A percentile compares a stretch with the other conserved stretches of the same genome.
phyloP scores from a whole-genome alignment of 37 sponge, comb jelly and placozoan species.

The Bolinopsis microptera region DNA sequence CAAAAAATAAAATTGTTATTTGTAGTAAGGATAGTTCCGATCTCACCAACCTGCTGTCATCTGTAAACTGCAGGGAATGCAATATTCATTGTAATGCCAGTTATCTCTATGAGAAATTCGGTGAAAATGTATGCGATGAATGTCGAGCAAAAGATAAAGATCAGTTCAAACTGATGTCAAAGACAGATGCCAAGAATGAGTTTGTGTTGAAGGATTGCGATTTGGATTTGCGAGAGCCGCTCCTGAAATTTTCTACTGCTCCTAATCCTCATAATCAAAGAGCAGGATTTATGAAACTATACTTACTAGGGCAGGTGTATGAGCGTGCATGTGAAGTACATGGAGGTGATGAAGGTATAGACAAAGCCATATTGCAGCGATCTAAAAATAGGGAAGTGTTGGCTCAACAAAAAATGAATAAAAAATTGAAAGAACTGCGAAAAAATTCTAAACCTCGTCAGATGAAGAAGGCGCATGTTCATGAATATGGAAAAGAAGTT shows the following conservation, averaged over 20 bases:
- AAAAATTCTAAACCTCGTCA: neutral
- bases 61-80: slow-evolving; percentile 50
- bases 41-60: neutral
- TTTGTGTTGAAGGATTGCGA: slow-evolving; percentile 58
- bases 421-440: neutral
- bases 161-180: slow-evolving; percentile 46
- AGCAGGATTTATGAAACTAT: slow-evolving; percentile 30
- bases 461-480: slow-evolving; percentile 24
- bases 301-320: slow-evolving; percentile 30
- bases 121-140: slow-evolving; percentile 53
- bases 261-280: slow-evolving; percentile 34
- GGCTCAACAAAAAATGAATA: slow-evolving; percentile 2
- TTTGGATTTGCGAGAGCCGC: slow-evolving; percentile 15
- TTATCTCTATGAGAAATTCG: slow-evolving; percentile 52
- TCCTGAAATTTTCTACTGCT: neutral
- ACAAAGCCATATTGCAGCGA: neutral
- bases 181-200: slow-evolving; percentile 57
- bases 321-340: slow-evolving; percentile 59
- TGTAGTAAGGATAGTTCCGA: neutral
- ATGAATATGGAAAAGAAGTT: slow-evolving; percentile 21
- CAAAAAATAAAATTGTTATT: neutral
- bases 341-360: slow-evolving; percentile 62
- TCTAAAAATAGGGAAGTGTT: neutral
- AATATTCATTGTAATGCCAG: slow-evolving; percentile 57
- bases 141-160: slow-evolving; percentile 54